phyloP scores from a whole-genome alignment of 2,888 invertebrate genomes.

The Megastigmus dorsalis region DNA sequence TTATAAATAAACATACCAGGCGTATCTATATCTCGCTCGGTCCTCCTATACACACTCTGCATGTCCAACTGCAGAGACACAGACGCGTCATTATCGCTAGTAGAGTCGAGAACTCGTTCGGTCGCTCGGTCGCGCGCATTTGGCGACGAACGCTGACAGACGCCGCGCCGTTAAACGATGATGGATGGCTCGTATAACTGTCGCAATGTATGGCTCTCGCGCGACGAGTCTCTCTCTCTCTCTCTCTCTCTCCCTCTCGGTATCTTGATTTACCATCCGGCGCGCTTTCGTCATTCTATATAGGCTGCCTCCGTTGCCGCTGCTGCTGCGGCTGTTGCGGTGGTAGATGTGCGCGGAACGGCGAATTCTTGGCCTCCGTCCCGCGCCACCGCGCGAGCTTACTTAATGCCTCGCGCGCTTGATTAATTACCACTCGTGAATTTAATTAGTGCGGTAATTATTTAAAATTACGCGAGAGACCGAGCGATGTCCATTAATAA shows the following conservation, averaged over 20 bases:
- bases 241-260: conserved; percentile 5
- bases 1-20: conserved; percentile 37
- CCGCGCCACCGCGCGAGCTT: conserved; percentile 11
- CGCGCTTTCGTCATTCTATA: conserved; percentile 60
- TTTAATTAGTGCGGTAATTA: conserved; percentile 56
- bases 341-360: background rate
- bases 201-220: conserved; percentile 69
- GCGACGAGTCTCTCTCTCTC: conserved; percentile 63
- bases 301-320: too few species aligned
- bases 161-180: conserved; percentile 64
- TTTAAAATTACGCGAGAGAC: conserved; percentile 53
- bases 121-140: conserved; percentile 56
- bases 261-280: conserved; percentile 69
- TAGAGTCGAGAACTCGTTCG: too few species aligned
- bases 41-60: background rate
- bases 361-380: conserved; percentile 45
- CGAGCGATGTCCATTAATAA: conserved; percentile 48
- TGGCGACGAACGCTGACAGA: conserved; percentile 67
- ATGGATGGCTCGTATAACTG: conserved; percentile 71
- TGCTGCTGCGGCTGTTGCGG: too few species aligned
- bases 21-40: background rate
- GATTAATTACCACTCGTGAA: conserved; percentile 54
- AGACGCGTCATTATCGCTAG: conserved; percentile 62
- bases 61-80: too few species aligned
- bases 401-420: conserved; percentile 39